Conservation (phyloP, 2,797 vertebrate genomes). For the Erithacus rubecula region DNA sequence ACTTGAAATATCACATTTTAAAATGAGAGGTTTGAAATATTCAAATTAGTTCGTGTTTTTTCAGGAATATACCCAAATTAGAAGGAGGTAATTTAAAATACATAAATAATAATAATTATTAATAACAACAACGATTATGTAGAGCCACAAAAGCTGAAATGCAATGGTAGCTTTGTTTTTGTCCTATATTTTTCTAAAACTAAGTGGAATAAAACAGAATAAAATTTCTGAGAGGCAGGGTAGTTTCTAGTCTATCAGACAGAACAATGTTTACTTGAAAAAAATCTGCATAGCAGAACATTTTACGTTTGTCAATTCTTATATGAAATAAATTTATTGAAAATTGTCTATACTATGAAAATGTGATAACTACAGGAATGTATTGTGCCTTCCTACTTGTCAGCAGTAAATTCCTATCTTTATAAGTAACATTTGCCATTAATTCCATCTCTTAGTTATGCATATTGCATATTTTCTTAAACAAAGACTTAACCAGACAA, state of each 20-base stretch:
- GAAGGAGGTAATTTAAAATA: not conserved
- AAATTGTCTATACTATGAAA: not conserved
- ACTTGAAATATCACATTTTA: not conserved
- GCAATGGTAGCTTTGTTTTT: not conserved
- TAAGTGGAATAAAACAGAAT: not conserved
- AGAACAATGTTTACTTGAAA: not conserved
- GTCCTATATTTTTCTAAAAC: not conserved
- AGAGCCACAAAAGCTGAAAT: not conserved
- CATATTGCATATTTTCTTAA: not conserved
- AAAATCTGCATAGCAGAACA: not conserved
- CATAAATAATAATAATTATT: not conserved
- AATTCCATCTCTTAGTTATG: not conserved
- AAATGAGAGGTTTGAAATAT: not conserved
- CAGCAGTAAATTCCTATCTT: not conserved
- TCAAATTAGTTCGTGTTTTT: not conserved
- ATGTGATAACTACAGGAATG: not conserved
- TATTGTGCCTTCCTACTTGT: not conserved
- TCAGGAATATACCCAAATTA: not conserved
- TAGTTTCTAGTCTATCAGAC: not conserved
- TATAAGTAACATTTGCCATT: not conserved
- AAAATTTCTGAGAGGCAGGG: not conserved
- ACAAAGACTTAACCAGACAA: not conserved
- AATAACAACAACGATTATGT: not conserved
- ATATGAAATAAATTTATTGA: not conserved
- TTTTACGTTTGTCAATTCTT: not conserved